Evolutionary conservation across 2,888 invertebrate genomes (phyloP), one percentile per base, ranked within the genome.

Genomic region (Scaptomyza polygonia): DNA sequence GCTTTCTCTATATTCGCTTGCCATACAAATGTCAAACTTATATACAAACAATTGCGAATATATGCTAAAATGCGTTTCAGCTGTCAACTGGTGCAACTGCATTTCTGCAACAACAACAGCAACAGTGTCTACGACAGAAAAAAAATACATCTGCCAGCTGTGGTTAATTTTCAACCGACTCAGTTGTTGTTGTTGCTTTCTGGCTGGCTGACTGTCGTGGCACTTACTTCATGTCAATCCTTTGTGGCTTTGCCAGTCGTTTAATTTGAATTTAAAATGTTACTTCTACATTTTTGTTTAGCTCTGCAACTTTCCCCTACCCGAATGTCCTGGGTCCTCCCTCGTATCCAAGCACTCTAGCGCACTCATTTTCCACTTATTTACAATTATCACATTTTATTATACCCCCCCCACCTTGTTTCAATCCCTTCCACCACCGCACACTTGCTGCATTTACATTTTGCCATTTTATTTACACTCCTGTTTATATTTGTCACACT

Each of bases 361-460:
- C 5, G 34, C 73, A 72, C 72, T 80, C 75, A 70, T 81, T 83
- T 88, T 88, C 85, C 87, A 88, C 87, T 88, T 84, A 86, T 88
- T 86, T 88, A 88, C 88, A 85, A 85, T 88, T 85, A 85, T 87
- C 87, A 80, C 88, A 88, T 86, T 84, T 88, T 86, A 84, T 83
- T 86, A 77, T 77, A 45, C 80, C 58, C 56, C 18, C 30, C n/a
- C n/a, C n/a, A n/a, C n/a, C n/a, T n/a, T n/a, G n/a, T n/a, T n/a
- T n/a, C n/a, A n/a, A n/a, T n/a, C n/a, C n/a, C n/a, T n/a, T n/a
- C n/a, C n/a, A n/a, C n/a, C n/a, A n/a, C n/a, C n/a, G n/a, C n/a
- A n/a, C n/a, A n/a, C n/a, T n/a, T 16, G 9, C 16, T 52, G 43
- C 69, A 67, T 79, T 72, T 62, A 70, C 74, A 77, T 77, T 77